Base-by-base conservation (phyloP, 2,888 invertebrate genomes). In the Macrophya alboannulata region DNA sequence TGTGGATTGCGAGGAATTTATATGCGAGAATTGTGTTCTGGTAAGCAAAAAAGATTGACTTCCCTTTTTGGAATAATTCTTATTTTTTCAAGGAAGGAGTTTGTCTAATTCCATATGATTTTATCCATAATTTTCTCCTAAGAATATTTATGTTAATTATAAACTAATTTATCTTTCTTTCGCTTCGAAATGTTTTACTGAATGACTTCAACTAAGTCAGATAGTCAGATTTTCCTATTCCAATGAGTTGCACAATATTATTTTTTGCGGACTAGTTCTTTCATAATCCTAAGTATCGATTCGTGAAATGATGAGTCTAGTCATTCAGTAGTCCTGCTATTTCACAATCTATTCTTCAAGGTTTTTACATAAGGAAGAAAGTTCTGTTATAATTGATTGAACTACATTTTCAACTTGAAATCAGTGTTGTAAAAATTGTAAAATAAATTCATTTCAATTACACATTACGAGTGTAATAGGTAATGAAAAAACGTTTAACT, bases 1-100 rank as follows among this genome's bases (percentile, higher is more conserved):
- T 94, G 96, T 97, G 15, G 98, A 98, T 92, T 99, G 98, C 94
- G 96, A 97, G 0, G 98, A 98, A 94, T 98, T 97, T 94, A 97
- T 98, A 91, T 99, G 98, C 94, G 97, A 98, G 93, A 97, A 96
- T 94, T 98, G 98, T 94, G 97, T 98, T 83, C 91, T 94, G 93
- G 94, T 94, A 90, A 91, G 89, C 93, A 25, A 62, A 62, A 25
- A 9, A 21, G 9, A 4, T 10, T 55, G n/a, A 51, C 45, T 51
- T 76, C 37, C 37, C 55, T 55, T 62, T 51, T 37, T 68, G 25
- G 3, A 25, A 4, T 55, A 62, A 8, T 40, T 76, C 62, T n/a
- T n/a, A n/a, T n/a, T 55, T 55, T n/a, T 55, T 8, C 0, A n/a
- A 5, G n/a, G 8, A 55, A 55, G n/a, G n/a, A 1, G n/a, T n/a